These are phyloP conservation scores for Drosophila kambysellisi DNA, from an alignment of 2,888 invertebrate genomes.

Conservation along the genomic window DNA sequence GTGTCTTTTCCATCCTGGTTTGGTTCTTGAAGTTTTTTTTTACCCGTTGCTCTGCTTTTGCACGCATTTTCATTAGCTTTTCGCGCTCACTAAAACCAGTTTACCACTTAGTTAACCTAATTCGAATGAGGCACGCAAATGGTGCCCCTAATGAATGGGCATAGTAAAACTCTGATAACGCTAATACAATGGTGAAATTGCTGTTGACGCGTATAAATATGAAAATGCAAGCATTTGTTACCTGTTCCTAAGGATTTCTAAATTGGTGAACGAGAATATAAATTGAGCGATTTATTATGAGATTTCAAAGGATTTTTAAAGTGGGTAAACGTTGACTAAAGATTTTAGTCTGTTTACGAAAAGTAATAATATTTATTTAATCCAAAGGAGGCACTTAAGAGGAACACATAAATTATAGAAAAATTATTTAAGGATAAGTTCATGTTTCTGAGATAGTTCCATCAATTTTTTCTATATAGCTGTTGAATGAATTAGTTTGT, in stretches of 20 bases:
- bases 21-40: slow-evolving; percentile 6
- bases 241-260: not conserved
- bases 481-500: no score
- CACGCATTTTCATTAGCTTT: slow-evolving; percentile 66
- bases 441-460: not conserved
- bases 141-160: slow-evolving; percentile 56
- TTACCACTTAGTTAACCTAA: slow-evolving; percentile 78
- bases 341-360: not conserved
- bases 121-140: slow-evolving; percentile 67
- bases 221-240: not conserved
- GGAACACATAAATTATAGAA: not conserved
- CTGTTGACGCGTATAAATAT: not conserved
- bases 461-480: not conserved
- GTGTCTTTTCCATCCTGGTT: not conserved
- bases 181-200: slow-evolving; percentile 24
- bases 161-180: slow-evolving; percentile 44
- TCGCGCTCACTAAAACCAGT: slow-evolving; percentile 36
- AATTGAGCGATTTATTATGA: not conserved
- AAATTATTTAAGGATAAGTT: not conserved
- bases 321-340: not conserved
- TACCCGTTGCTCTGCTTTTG: slow-evolving; percentile 33
- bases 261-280: not conserved
- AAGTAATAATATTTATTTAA: not conserved
- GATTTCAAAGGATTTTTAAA: not conserved
- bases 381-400: not conserved